Base-by-base conservation (phyloP, 2,888 invertebrate species). In the Pammene aurita region DNA sequence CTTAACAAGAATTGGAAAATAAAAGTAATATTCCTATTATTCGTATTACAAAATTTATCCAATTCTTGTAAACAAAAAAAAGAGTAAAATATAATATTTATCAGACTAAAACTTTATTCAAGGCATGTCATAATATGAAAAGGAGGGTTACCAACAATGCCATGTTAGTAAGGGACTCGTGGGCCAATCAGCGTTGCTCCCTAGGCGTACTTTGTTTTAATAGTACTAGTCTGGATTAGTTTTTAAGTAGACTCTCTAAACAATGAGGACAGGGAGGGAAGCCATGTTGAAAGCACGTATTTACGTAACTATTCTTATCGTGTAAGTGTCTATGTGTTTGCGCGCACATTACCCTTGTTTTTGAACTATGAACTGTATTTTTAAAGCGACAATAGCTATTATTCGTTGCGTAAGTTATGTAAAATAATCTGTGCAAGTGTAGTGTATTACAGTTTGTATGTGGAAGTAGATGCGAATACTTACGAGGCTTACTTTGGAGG, bases 191-290 rank as follows among this genome's bases (percentile, higher is more conserved):
- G 82, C 73, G 83, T 75, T 78, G 81, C 80, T 80, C 73, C 74
- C 80, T 78, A 81, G 84, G 82, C 79, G 81, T 84, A 83, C 88
- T 88, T 89, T 89, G 87, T 89, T 87, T 86, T 87, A 90, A 88
- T 82, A 85, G 88, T 86, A 89, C 89, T 90, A 89, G 85, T 84
- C 86, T 82, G 89, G 89, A 90, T 91, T 91, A 89, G 89, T 89
- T 90, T 87, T 87, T 83, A 86, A 90, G 89, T 84, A 85, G 81
- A 38, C 76, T 77, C 84, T 83, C 84, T 84, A 84, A 85, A 89
- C 89, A 90, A 89, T 87, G 82, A 81, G 74, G 75, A 52, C 72
- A 73, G 74, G 73, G 81, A 74, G 70, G 72, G 82, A 79, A 79
- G 85, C 86, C 87, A 87, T 88, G 79, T 83, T 86, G 78, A 73